These are phyloP conservation scores for Haemorhous mexicanus DNA, from an alignment of 2,113 vertebrate species.

Conservation along the genomic window DNA sequence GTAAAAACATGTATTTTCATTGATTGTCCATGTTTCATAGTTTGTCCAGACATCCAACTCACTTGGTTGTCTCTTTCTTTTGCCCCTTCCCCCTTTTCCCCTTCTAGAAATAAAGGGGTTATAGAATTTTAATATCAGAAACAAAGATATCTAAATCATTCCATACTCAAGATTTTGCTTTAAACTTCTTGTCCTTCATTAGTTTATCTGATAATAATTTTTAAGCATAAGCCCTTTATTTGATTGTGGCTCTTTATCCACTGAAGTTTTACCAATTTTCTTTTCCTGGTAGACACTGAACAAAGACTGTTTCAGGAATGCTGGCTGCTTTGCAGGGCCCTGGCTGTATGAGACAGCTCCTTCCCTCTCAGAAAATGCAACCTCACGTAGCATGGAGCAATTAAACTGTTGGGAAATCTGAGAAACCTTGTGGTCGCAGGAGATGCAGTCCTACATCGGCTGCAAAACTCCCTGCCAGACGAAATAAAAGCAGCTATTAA, in stretches of 20 bases:
- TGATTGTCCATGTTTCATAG: conserved; percentile 42
- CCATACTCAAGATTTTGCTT: not conserved
- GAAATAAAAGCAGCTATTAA: conserved; percentile 50
- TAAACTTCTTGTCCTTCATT: not conserved
- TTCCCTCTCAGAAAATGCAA: not conserved
- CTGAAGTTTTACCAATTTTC: not conserved
- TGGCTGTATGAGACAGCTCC: not conserved
- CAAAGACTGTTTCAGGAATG: not conserved
- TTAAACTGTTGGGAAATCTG: conserved; percentile 27
- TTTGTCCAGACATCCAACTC: not conserved
- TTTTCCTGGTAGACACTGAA: not conserved
- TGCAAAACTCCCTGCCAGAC: conserved; percentile 41
- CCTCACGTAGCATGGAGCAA: not conserved
- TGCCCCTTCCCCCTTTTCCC: not conserved
- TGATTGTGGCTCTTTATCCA: not conserved
- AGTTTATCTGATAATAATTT: not conserved
- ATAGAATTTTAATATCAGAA: not conserved
- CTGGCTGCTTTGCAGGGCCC: not conserved
- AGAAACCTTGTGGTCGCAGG: conserved; percentile 32
- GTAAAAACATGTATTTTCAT: conserved; percentile 60
- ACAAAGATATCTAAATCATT: not conserved
- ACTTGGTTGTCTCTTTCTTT: not conserved
- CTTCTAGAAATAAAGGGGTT: not conserved
- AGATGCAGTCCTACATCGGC: conserved; percentile 17
- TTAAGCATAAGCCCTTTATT: not conserved